Base-by-base conservation (phyloP, 2,113 vertebrate genomes). In the Mobula hypostoma region DNA sequence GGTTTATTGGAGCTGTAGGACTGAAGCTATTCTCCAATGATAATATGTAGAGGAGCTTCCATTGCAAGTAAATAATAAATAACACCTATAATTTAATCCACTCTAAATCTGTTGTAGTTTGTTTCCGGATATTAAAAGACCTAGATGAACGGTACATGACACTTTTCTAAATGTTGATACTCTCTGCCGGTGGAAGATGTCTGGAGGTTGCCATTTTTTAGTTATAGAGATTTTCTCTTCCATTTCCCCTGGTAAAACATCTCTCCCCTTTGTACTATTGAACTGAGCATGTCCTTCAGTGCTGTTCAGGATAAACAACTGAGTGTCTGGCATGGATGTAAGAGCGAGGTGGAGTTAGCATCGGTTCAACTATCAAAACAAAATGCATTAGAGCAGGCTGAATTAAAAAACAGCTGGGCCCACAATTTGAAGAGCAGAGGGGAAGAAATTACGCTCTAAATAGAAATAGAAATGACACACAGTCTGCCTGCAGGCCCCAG, bases 281-380 rank as follows among this genome's bases (percentile, higher is more conserved):
- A 70, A 93, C 68, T 48, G 70, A 93, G 68, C 91, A 56, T 70
- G 19, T 74, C 19, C 72, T 74, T 19, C 94, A 96, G 68, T 94
- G 94, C 95, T 94, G 95, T 94, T 95, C 94, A 95, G 70, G 91
- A 56, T 74, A 74, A 74, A 74, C 19, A 24, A 74, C 72, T 19
- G 8, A 70, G 68, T 70, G 7, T 70, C 68, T 70, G 1, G 72
- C 17, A 24, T 21, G 21, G 72, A 21, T 74, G 27, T n/a, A 91
- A 24, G 83, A 9, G 83, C 0, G 36, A 48, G 68, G 36, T 14
- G 70, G 90, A 93, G 91, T 74, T 5, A 76, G 70, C 9, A 93
- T 93, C 21, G 29, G 32, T 29, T 72, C 90, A 70, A 32, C 32
- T 36, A 91, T 93, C 70, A 72, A 72, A 40, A 72, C 68, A 91